Conservation (phyloP, 2,888 invertebrate genomes). For the Cephus runcator region DNA sequence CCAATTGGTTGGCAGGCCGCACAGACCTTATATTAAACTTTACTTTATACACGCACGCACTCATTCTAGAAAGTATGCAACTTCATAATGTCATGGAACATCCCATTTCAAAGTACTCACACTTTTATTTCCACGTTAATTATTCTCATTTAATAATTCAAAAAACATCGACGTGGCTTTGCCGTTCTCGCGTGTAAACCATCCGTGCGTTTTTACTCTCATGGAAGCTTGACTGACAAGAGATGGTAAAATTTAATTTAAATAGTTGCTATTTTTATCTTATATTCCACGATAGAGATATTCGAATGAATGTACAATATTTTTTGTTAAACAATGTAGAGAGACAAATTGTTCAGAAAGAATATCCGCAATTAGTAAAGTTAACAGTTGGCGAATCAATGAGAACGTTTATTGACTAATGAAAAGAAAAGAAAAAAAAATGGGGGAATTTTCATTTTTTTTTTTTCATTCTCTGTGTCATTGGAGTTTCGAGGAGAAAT, state of each 20-base stretch:
- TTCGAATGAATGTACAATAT: slow-evolving; percentile 23
- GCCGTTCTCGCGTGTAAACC: not conserved
- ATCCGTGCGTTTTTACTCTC: not conserved
- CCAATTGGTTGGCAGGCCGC: not conserved
- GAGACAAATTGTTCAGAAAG: slow-evolving; percentile 12
- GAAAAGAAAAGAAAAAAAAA: too few relatives aligned
- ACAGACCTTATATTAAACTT: slow-evolving; percentile 14
- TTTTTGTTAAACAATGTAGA: slow-evolving; percentile 19
- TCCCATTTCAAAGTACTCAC: slow-evolving; percentile 25
- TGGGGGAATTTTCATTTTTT: too few relatives aligned
- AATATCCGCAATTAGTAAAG: not conserved
- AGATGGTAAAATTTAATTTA: not conserved
- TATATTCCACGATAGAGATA: not conserved
- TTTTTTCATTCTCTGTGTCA: not conserved
- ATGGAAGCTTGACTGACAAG: not conserved
- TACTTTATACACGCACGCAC: slow-evolving; percentile 32
- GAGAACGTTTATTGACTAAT: too few relatives aligned
- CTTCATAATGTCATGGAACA: slow-evolving; percentile 58
- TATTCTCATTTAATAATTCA: not conserved
- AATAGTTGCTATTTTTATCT: not conserved
- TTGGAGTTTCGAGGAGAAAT: not conserved
- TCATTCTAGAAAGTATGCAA: slow-evolving; percentile 31
- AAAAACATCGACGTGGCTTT: slow-evolving; percentile 8
- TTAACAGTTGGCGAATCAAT: too few relatives aligned
- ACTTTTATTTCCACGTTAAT: not conserved